Percentiles rank a stretch among this genome's conserved stretches.
Evolutionary conservation across 2,797 vertebrate species (phyloP).

Genomic region (Propithecus deckenii): DNA sequence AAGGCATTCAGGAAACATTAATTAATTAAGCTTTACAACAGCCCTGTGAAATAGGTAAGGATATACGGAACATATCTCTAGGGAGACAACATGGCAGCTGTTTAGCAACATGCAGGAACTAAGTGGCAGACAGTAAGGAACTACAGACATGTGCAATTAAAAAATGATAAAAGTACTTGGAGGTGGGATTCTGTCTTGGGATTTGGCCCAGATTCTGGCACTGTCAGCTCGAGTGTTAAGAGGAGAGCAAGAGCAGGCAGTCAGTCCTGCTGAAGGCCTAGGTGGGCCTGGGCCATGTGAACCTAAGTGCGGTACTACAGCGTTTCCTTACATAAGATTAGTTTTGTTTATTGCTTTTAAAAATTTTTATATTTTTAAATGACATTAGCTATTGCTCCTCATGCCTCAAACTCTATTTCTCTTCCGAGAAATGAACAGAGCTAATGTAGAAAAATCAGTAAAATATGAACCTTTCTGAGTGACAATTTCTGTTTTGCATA

Average conservation of each 20-base stretch:
- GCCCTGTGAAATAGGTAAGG: constrained; percentile 62
- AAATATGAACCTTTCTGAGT: neutral
- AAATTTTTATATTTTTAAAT: neutral
- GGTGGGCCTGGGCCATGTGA: neutral
- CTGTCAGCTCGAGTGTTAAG: neutral
- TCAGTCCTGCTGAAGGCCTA: neutral
- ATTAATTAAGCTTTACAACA: constrained; percentile 72
- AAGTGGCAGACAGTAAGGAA: constrained; percentile 50
- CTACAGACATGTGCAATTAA: constrained; percentile 41
- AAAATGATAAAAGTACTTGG: neutral
- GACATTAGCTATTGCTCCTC: neutral
- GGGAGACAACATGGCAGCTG: constrained; percentile 67
- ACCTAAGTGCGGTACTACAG: neutral
- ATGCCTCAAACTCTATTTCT: neutral
- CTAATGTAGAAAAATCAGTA: neutral
- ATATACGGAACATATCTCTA: constrained; percentile 36
- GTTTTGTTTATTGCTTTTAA: neutral
- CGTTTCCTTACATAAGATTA: neutral
- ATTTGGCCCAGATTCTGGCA: neutral
- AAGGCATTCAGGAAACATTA: constrained; percentile 72
- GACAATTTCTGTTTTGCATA: neutral
- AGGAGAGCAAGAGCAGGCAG: neutral
- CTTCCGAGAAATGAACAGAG: neutral
- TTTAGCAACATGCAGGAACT: constrained; percentile 50
- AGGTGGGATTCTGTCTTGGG: constrained; percentile 1